Percentiles rank a stretch among this genome's conserved stretches.
Evolutionary conservation across 2,797 vertebrate genomes (phyloP).

Genomic region (Argya squamiceps): DNA sequence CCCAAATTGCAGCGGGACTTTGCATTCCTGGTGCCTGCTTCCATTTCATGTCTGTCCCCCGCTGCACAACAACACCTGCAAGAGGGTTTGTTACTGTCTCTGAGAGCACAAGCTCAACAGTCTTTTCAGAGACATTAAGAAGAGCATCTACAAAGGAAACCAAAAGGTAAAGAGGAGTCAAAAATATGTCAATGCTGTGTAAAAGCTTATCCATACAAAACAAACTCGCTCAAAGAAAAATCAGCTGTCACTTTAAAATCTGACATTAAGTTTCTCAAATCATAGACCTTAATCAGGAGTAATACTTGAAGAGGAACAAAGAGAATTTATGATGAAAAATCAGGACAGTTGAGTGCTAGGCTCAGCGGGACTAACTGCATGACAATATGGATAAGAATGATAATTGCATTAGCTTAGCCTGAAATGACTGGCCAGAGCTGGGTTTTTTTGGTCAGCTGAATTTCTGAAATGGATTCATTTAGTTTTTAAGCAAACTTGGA

Average conservation of each 20-base stretch:
- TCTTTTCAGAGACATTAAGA: conserved; percentile 4
- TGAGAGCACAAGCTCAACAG: background rate
- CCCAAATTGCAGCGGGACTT: conserved; percentile 32
- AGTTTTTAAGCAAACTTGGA: conserved; percentile 57
- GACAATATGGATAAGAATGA: conserved; percentile 43
- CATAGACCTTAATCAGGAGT: conserved; percentile 41
- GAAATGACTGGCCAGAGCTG: conserved; percentile 4
- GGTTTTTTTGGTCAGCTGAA: conserved; percentile 9
- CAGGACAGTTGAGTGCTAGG: background rate
- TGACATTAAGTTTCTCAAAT: conserved; percentile 48
- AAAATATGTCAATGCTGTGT: background rate
- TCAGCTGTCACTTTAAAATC: conserved; percentile 56
- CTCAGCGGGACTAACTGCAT: conserved; percentile 50
- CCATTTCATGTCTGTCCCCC: conserved; percentile 1
- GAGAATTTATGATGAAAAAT: conserved; percentile 61
- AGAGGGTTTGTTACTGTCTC: background rate
- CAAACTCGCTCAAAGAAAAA: conserved; percentile 44
- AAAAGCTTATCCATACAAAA: conserved; percentile 30
- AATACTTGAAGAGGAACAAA: conserved; percentile 47
- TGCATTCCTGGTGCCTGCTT: conserved; percentile 52
- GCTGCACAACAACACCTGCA: background rate
- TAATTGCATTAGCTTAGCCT: conserved; percentile 43
- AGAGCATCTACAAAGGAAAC: background rate
- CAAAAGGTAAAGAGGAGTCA: background rate
- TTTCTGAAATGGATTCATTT: conserved; percentile 33